phyloP scores from a whole-genome alignment of 1,140 invertebrate genomes.

The Drosophila aff. region DNA sequence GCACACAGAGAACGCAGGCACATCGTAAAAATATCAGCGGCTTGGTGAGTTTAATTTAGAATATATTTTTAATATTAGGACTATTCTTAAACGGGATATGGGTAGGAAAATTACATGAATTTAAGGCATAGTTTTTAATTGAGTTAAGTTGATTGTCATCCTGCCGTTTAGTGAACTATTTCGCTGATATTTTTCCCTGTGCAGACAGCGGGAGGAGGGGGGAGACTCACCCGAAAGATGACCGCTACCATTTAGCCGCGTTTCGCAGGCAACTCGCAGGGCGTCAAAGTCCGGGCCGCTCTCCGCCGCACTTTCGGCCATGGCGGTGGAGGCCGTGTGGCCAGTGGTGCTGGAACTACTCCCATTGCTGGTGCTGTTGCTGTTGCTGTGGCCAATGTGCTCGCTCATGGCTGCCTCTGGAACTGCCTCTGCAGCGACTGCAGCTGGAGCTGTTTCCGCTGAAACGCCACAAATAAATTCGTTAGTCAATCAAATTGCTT shows the following conservation, averaged over 20 bases:
- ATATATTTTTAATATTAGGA: neutral
- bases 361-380: slow-evolving; percentile 20
- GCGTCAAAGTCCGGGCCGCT: slow-evolving; percentile 68
- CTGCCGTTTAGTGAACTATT: neutral
- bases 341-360: slow-evolving; percentile 12
- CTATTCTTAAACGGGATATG: neutral
- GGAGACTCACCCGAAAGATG: slow-evolving; percentile 31
- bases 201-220: neutral
- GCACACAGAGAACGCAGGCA: slow-evolving; percentile 1
- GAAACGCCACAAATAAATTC: slow-evolving; percentile 47
- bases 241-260: slow-evolving; percentile 54
- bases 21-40: neutral
- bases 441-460: slow-evolving; percentile 42
- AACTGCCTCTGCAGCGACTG: slow-evolving; percentile 15
- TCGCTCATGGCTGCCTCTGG: slow-evolving; percentile 46
- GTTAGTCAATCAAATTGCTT: slow-evolving; percentile 55
- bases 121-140: no score
- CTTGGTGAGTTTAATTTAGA: neutral
- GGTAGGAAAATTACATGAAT: neutral
- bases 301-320: slow-evolving; percentile 58
- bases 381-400: slow-evolving; percentile 30
- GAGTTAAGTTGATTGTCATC: no score
- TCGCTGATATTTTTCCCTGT: slow-evolving; percentile 8
- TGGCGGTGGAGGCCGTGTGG: slow-evolving; percentile 15
- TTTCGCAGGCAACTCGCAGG: slow-evolving; percentile 54